Conservation (phyloP, 1,140 invertebrate genomes). For the Pseudobourletiella spinata region DNA sequence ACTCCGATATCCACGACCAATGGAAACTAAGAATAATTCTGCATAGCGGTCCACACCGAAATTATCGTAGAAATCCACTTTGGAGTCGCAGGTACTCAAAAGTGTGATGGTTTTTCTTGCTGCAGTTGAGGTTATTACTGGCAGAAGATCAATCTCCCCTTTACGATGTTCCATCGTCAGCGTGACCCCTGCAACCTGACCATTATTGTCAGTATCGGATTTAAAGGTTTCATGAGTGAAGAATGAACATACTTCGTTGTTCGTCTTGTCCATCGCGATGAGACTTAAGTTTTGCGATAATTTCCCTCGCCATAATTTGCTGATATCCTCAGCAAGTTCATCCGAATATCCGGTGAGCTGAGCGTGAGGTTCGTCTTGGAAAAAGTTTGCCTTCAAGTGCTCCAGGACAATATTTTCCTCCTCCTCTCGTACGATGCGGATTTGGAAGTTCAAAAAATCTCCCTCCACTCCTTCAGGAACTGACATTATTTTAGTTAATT, state of each 20-base stretch:
- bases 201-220: background rate
- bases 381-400: constrained; percentile 6
- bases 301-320: constrained; percentile 14
- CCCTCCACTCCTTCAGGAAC: constrained; percentile 14
- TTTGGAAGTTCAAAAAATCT: constrained; percentile 14
- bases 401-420: constrained; percentile 8
- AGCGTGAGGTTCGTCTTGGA: constrained; percentile 20
- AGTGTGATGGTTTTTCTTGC: constrained; percentile 23
- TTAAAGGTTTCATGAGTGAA: background rate
- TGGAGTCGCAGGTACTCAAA: constrained; percentile 17
- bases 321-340: constrained; percentile 20
- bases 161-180: constrained; percentile 11
- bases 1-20: constrained; percentile 22
- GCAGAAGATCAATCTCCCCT: background rate
- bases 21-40: constrained; percentile 25
- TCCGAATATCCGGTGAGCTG: constrained; percentile 20
- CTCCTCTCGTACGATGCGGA: constrained; percentile 10
- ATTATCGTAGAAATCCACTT: constrained; percentile 12
- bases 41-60: constrained; percentile 22
- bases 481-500: no score
- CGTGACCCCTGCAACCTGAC: constrained; percentile 19
- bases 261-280: constrained; percentile 19
- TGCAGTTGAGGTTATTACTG: constrained; percentile 16
- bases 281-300: constrained; percentile 19
- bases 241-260: constrained; percentile 14